Evolutionary conservation across 1,140 invertebrate species (phyloP).

Genomic region (Pogonognathellus flavescens): DNA sequence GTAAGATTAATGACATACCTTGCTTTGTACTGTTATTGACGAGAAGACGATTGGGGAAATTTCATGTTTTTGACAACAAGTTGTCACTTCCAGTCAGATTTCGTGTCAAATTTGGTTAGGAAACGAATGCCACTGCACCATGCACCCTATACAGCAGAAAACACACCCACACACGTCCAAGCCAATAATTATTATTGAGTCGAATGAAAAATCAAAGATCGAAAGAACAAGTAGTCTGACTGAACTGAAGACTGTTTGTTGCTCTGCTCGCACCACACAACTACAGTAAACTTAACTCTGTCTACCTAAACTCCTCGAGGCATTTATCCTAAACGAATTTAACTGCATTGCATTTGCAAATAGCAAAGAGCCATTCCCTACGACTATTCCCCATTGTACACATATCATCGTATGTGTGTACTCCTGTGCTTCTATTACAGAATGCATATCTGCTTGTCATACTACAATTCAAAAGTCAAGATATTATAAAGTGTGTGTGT

Average conservation of each 20-base stretch:
- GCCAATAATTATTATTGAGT: conserved; percentile 14
- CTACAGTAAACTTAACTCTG: conserved; percentile 38
- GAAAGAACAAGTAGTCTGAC: background rate
- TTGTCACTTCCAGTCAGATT: background rate
- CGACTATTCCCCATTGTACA: no score
- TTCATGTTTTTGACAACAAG: background rate
- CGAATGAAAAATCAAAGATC: conserved; percentile 9
- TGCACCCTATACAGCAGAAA: conserved; percentile 21
- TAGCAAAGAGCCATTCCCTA: no score
- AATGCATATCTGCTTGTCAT: background rate
- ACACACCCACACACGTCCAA: conserved; percentile 12
- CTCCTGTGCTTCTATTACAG: no score
- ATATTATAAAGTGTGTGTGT: background rate
- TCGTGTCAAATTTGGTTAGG: background rate
- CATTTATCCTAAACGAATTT: conserved; percentile 40
- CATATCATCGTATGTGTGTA: background rate
- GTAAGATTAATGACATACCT: no score
- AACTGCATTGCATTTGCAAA: conserved; percentile 27
- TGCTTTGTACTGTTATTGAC: no score
- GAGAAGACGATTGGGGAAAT: background rate
- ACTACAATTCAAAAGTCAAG: no score
- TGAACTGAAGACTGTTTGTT: background rate
- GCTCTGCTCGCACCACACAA: conserved; percentile 9
- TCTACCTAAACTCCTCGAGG: conserved; percentile 20
- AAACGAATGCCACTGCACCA: background rate